Conservation (phyloP, 2,888 invertebrate genomes). For the Ectropis crepuscularia region DNA sequence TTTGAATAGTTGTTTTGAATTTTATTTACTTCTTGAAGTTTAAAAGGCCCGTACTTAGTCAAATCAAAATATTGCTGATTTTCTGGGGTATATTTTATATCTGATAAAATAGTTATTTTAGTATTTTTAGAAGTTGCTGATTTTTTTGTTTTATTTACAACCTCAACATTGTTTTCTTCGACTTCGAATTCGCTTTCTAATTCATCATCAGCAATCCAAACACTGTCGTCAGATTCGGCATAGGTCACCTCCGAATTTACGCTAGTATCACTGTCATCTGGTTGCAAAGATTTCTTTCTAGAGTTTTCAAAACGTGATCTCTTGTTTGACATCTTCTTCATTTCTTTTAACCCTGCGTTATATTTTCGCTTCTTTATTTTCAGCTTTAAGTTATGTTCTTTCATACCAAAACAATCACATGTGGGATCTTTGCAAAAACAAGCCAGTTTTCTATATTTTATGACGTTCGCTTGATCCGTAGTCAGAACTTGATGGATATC, state of each 20-base stretch:
- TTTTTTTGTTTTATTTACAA: background rate
- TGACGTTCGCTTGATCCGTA: background rate
- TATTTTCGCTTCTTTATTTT: conserved; percentile 3
- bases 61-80: background rate
- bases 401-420: conserved; percentile 1
- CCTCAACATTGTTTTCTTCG: background rate
- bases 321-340: background rate
- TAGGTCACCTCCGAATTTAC: conserved; percentile 2
- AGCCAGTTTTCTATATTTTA: background rate
- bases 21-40: background rate
- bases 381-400: conserved; percentile 1
- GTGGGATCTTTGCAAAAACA: background rate
- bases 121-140: background rate
- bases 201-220: conserved; percentile 2
- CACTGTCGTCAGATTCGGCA: conserved; percentile 5
- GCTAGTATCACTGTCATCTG: conserved; percentile 4
- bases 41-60: background rate
- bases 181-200: background rate
- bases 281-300: background rate
- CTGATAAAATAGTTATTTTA: background rate
- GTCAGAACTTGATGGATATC: background rate
- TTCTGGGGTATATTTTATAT: conserved; percentile 4
- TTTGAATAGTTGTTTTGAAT: background rate
- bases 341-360: conserved; percentile 1
- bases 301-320: conserved; percentile 1